phyloP scores from a whole-genome alignment of 2,113 vertebrate species.

The Upupa epops region DNA sequence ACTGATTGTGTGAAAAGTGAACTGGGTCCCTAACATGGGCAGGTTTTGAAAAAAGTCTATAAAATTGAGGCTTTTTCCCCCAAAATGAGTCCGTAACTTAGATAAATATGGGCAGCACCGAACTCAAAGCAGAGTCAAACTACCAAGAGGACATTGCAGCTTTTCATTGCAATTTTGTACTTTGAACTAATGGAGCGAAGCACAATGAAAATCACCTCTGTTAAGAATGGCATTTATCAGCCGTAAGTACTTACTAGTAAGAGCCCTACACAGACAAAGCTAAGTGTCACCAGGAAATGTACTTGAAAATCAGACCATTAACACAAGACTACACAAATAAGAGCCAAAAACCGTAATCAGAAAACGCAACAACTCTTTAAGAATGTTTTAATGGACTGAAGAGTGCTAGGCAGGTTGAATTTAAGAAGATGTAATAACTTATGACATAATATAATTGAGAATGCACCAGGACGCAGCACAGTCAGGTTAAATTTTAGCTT shows the following conservation, averaged over 20 bases:
- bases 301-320: constrained; percentile 70
- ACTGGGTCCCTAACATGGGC: constrained; percentile 13
- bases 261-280: constrained; percentile 63
- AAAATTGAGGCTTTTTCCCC: constrained; percentile 11
- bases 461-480: not conserved
- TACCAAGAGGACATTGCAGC: constrained; percentile 53
- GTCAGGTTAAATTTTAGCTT: constrained; percentile 34
- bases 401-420: constrained; percentile 46
- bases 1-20: constrained; percentile 44
- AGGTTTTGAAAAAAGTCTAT: constrained; percentile 10
- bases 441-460: constrained; percentile 39
- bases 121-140: constrained; percentile 60
- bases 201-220: constrained; percentile 68
- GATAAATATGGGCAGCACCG: constrained; percentile 49
- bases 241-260: constrained; percentile 52
- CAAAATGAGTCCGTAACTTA: constrained; percentile 52
- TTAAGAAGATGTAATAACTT: constrained; percentile 57
- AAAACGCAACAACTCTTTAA: constrained; percentile 48
- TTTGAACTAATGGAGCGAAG: constrained; percentile 62
- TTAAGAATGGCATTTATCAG: constrained; percentile 70
- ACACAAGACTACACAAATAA: constrained; percentile 64
- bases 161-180: constrained; percentile 63
- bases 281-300: constrained; percentile 59
- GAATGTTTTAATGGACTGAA: constrained; percentile 51
- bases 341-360: constrained; percentile 62